Base-by-base conservation (phyloP, 2,113 vertebrate genomes). In the Aptenodytes forsteri region DNA sequence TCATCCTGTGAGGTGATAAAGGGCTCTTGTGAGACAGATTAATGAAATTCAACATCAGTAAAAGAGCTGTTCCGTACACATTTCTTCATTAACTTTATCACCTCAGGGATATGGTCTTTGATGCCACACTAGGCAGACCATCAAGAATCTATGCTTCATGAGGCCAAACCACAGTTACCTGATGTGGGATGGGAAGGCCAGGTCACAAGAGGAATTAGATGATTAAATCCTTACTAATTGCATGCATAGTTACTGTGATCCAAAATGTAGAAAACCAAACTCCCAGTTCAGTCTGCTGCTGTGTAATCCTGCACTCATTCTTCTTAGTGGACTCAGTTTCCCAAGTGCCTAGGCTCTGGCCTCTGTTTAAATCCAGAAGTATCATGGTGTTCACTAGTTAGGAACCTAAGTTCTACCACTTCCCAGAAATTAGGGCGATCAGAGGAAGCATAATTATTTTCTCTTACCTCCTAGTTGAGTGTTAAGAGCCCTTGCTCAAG, bases 31-130 rank as follows among this genome's bases (percentile, higher is more conserved):
- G 44, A 81, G 71, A 38, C 29, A 71, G 19, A 10, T 20, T 78
- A 62, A 73, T 40, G 20, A 62, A 58, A 80, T 25, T 14, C 9
- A 73, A 9, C 16, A 19, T 32, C 17, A 34, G 26, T 19, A 36
- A 47, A 88, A 69, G 42, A 88, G 23, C 16, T 70, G 50, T 8
- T 90, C 42, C n/a, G 67, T 50, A 52, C 38, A 83, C 13, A 23
- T 54, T 55, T 77, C 84, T 72, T 59, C 29, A 52, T 80, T 59
- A 54, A 61, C 47, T 81, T 46, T 58, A 86, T 73, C 58, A 64
- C 29, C 23, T 66, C 40, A 50, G 44, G 70, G 20, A 9, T 20
- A 18, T 2, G 2, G 54, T 29, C 64, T 62, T 56, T 0, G 0
- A 30, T 86, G 64, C 32, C 49, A 50, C 54, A 29, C 58, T 13